Percentiles rank a stretch among this genome's conserved stretches.
phyloP scores from a whole-genome alignment of 2,888 invertebrate genomes.

The Fragum sueziense region DNA sequence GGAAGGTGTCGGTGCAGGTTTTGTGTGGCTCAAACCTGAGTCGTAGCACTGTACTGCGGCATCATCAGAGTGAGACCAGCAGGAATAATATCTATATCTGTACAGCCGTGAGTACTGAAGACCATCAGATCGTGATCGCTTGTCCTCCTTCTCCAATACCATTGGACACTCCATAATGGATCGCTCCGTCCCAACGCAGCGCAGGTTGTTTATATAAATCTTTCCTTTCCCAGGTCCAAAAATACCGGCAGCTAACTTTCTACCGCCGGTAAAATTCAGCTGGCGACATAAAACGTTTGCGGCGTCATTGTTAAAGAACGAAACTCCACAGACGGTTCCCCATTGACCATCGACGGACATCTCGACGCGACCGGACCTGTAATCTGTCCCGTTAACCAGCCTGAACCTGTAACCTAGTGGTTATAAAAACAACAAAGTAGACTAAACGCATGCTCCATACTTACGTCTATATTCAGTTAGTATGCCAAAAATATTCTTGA shows the following conservation, averaged over 20 bases:
- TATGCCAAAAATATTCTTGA: too few relatives aligned
- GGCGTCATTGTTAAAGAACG: constrained; percentile 86
- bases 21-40: constrained; percentile 51
- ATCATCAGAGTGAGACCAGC: constrained; percentile 59
- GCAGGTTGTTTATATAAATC: constrained; percentile 9
- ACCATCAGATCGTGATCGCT: neutral
- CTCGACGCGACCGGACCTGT: constrained; percentile 83
- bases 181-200: constrained; percentile 24
- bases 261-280: constrained; percentile 69
- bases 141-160: constrained; percentile 25
- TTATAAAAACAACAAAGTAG: neutral
- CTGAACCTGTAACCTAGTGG: constrained; percentile 47
- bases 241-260: constrained; percentile 53
- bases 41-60: constrained; percentile 68
- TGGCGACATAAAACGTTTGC: constrained; percentile 84
- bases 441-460: too few relatives aligned
- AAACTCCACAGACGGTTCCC: constrained; percentile 89
- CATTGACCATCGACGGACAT: constrained; percentile 87
- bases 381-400: constrained; percentile 48
- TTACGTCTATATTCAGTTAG: too few relatives aligned
- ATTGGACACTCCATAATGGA: constrained; percentile 68
- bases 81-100: constrained; percentile 25
- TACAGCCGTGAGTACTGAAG: neutral
- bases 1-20: neutral
- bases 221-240: constrained; percentile 53